Conservation (phyloP, 2,888 invertebrate genomes). For the Gymnoscelis rufifasciata region DNA sequence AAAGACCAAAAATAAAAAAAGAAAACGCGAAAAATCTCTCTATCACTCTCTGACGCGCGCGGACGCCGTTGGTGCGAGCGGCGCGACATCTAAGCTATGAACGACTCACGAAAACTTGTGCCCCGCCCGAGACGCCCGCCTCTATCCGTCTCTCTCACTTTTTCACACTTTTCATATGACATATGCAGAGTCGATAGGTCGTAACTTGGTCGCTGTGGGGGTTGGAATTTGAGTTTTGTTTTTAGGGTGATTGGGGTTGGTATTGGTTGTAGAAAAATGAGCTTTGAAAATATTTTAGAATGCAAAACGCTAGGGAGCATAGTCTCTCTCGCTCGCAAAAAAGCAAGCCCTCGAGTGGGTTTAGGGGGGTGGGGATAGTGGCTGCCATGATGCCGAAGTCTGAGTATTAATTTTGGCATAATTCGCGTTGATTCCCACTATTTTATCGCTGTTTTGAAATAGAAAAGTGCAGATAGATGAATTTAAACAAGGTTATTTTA, state of each 20-base stretch:
- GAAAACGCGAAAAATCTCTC: constrained; percentile 75
- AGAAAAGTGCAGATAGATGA: constrained; percentile 11
- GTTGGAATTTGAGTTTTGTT: constrained; percentile 33
- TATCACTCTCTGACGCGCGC: constrained; percentile 52
- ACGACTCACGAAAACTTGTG: constrained; percentile 78
- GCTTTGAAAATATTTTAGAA: constrained; percentile 75
- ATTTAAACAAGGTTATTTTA: neutral
- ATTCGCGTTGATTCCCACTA: constrained; percentile 65
- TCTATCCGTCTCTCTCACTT: constrained; percentile 79
- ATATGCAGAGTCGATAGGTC: constrained; percentile 32
- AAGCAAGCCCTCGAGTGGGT: constrained; percentile 59
- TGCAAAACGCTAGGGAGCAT: constrained; percentile 69
- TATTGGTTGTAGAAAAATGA: constrained; percentile 23
- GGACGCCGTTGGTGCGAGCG: constrained; percentile 48
- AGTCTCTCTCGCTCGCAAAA: constrained; percentile 78
- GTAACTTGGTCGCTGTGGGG: constrained; percentile 15
- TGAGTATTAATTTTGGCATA: constrained; percentile 74
- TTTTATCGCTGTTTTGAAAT: constrained; percentile 46
- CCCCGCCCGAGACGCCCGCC: constrained; percentile 76
- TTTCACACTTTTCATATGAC: constrained; percentile 75
- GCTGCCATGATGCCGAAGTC: constrained; percentile 75
- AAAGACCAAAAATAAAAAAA: constrained; percentile 78
- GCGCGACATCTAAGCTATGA: constrained; percentile 71
- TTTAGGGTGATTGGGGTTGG: fast-evolving
- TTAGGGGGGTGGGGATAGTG: constrained; percentile 51